phyloP scores from a whole-genome alignment of 2,113 vertebrate genomes.

The Poicephalus meyeri region DNA sequence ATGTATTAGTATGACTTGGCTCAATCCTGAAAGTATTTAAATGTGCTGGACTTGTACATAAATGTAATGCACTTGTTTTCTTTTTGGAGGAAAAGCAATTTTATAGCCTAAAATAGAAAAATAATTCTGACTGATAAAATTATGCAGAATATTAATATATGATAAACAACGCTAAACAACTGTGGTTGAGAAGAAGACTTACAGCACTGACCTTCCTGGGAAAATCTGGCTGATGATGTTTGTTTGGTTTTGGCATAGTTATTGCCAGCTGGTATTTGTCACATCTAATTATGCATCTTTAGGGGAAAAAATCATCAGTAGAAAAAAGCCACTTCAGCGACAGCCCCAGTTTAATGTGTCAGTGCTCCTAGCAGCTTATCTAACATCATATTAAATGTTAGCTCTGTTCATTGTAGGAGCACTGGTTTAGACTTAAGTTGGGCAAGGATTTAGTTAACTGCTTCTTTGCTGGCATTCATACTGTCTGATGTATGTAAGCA shows the following conservation, averaged over 20 bases:
- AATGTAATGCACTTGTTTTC: neutral
- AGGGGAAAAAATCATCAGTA: neutral
- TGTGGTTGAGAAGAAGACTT: neutral
- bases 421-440: neutral
- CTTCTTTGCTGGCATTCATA: neutral
- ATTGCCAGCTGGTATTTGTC: neutral
- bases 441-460: neutral
- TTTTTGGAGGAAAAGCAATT: neutral
- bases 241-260: neutral
- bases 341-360: neutral
- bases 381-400: neutral
- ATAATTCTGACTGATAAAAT: neutral
- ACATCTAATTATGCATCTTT: neutral
- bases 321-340: neutral
- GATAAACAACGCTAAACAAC: neutral
- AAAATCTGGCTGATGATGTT: neutral
- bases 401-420: neutral
- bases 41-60: neutral
- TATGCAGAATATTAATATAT: neutral
- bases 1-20: neutral
- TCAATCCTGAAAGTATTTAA: neutral
- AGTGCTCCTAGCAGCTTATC: neutral
- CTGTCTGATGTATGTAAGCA: neutral
- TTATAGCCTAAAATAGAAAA: slow-evolving; percentile 37
- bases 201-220: neutral